Conservation (phyloP, 2,113 vertebrate species). For the Mesembrinibis cayennensis region DNA sequence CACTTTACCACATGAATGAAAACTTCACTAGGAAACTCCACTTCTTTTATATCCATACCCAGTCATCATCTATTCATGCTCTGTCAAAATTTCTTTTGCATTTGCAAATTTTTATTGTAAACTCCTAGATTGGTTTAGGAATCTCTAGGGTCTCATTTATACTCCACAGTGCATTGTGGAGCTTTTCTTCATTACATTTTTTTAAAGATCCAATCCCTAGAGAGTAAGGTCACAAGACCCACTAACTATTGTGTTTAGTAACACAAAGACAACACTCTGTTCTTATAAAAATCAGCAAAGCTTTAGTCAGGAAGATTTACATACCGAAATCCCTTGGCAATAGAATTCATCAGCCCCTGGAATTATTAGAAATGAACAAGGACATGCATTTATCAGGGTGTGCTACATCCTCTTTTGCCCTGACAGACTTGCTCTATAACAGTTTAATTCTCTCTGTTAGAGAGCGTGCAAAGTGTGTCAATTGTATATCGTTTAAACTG, state of each 20-base stretch:
- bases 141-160: constrained; percentile 71
- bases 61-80: constrained; percentile 49
- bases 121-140: constrained; percentile 60
- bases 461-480: background rate
- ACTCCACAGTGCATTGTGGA: constrained; percentile 31
- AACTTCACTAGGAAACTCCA: background rate
- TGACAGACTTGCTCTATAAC: background rate
- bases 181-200: constrained; percentile 71
- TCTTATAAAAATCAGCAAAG: constrained; percentile 65
- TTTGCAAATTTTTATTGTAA: constrained; percentile 67
- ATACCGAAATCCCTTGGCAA: constrained; percentile 58
- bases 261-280: constrained; percentile 58
- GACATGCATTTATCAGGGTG: constrained; percentile 41
- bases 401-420: constrained; percentile 10
- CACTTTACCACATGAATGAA: constrained; percentile 43
- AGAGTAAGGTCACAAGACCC: constrained; percentile 47
- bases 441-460: constrained; percentile 28
- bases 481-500: background rate
- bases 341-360: constrained; percentile 53
- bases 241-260: constrained; percentile 67
- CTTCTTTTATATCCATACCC: constrained; percentile 46
- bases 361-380: constrained; percentile 66
- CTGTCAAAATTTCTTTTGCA: constrained; percentile 51
- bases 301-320: constrained; percentile 59
- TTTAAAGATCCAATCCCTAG: constrained; percentile 61